Evolutionary conservation across 2,797 vertebrate genomes (phyloP).

Genomic region (Malurus splendens): DNA sequence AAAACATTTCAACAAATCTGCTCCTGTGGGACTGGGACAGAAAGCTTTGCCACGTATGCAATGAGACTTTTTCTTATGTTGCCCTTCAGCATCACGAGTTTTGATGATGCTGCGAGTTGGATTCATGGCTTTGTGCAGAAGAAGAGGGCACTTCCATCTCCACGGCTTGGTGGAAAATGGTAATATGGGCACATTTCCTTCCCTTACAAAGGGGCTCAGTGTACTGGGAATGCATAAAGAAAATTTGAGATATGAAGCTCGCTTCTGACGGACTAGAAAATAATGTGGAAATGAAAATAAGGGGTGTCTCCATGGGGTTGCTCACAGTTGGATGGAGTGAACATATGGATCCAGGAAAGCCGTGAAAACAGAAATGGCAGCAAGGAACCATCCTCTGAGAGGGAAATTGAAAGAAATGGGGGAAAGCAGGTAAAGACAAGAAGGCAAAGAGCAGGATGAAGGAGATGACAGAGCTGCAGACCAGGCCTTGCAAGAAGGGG

Average conservation of each 20-base stretch:
- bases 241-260: not conserved
- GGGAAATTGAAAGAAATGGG: not conserved
- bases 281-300: not conserved
- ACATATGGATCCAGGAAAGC: not conserved
- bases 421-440: not conserved
- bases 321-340: not conserved
- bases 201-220: not conserved
- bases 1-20: conserved; percentile 47
- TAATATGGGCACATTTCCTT: conserved; percentile 25
- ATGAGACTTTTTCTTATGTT: not conserved
- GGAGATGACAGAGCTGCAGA: not conserved
- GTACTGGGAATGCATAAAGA: not conserved
- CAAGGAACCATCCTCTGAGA: not conserved
- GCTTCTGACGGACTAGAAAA: not conserved
- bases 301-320: not conserved
- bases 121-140: conserved; percentile 4
- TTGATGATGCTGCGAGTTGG: not conserved
- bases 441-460: not conserved
- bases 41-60: not conserved
- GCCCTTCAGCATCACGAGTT: not conserved
- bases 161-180: not conserved
- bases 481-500: not conserved
- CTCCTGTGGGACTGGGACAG: not conserved
- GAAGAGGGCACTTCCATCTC: not conserved
- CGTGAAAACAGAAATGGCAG: not conserved